phyloP scores from a whole-genome alignment of 2,113 vertebrate species.

The Halichoeres trimaculatus region DNA sequence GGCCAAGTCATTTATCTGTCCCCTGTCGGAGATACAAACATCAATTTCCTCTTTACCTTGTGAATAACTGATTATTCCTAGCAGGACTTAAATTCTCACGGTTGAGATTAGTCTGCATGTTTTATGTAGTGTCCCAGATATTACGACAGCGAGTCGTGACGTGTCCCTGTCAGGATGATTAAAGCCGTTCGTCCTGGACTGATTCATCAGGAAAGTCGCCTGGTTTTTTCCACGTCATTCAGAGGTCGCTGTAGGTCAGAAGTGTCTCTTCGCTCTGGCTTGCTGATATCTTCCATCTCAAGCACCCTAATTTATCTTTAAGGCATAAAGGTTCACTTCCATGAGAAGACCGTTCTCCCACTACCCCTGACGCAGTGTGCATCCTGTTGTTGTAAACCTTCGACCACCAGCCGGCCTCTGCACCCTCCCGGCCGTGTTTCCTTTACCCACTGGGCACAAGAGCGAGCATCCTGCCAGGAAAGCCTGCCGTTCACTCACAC shows the following conservation, averaged over 20 bases:
- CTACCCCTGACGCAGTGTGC: slow-evolving; percentile 49
- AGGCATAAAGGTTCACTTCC: slow-evolving; percentile 29
- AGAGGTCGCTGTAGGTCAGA: slow-evolving; percentile 26
- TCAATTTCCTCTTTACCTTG: no score
- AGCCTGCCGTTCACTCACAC: slow-evolving; percentile 58
- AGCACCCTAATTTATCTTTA: slow-evolving; percentile 42
- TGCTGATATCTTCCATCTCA: slow-evolving; percentile 32
- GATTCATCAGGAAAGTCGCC: neutral
- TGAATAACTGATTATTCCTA: neutral
- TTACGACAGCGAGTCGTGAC: slow-evolving; percentile 9
- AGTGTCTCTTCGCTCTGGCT: neutral
- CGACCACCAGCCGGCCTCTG: slow-evolving; percentile 44
- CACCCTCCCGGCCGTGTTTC: slow-evolving; percentile 51
- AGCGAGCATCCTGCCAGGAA: slow-evolving; percentile 82
- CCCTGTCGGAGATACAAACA: no score
- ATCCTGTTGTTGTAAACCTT: slow-evolving; percentile 80
- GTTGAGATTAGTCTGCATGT: slow-evolving; percentile 6
- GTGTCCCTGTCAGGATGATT: slow-evolving; percentile 22
- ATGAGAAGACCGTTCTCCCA: slow-evolving; percentile 50
- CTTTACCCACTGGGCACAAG: slow-evolving; percentile 68
- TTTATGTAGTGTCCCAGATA: neutral
- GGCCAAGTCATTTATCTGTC: no score
- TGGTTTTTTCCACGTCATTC: slow-evolving; percentile 23
- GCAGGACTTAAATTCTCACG: neutral
- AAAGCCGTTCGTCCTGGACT: neutral